phyloP scores from a whole-genome alignment of 2,888 invertebrate genomes.

The Lymantria dispar region DNA sequence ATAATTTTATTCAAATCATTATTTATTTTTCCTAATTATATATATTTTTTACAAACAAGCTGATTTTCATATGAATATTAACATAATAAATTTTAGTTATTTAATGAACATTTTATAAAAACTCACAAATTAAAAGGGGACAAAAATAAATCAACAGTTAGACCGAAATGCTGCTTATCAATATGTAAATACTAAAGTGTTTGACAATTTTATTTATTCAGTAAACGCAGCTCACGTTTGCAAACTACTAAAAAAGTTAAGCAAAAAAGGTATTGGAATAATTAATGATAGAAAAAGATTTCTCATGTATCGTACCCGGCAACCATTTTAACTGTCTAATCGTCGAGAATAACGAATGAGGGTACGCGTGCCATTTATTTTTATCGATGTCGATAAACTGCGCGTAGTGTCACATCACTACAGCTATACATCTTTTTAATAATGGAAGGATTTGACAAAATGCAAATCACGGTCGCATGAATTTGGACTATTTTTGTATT shows the following conservation, averaged over 20 bases:
- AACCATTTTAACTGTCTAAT: conserved; percentile 42
- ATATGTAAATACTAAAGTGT: background rate
- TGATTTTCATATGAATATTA: too few relatives aligned
- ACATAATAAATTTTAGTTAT: too few relatives aligned
- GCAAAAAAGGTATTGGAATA: conserved; percentile 37
- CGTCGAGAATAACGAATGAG: conserved; percentile 44
- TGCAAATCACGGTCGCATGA: background rate
- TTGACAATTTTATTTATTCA: conserved; percentile 25
- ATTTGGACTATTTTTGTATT: background rate
- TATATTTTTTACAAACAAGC: too few relatives aligned
- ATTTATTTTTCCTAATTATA: too few relatives aligned
- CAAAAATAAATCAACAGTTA: background rate
- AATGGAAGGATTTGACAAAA: conserved; percentile 73
- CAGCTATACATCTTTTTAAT: conserved; percentile 69
- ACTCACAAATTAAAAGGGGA: background rate
- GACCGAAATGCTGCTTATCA: background rate
- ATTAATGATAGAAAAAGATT: conserved; percentile 62
- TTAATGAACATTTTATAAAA: too few relatives aligned
- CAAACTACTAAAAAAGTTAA: conserved; percentile 27
- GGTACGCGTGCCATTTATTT: conserved; percentile 34
- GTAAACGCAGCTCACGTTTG: conserved; percentile 23
- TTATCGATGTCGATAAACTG: conserved; percentile 46
- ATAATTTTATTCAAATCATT: too few relatives aligned
- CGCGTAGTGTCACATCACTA: conserved; percentile 48
- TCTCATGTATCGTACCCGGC: conserved; percentile 44